Percentiles rank a stretch among this genome's conserved stretches.
Evolutionary conservation across 2,797 vertebrate genomes (phyloP).

Genomic region (Sebastes baramenuke): DNA sequence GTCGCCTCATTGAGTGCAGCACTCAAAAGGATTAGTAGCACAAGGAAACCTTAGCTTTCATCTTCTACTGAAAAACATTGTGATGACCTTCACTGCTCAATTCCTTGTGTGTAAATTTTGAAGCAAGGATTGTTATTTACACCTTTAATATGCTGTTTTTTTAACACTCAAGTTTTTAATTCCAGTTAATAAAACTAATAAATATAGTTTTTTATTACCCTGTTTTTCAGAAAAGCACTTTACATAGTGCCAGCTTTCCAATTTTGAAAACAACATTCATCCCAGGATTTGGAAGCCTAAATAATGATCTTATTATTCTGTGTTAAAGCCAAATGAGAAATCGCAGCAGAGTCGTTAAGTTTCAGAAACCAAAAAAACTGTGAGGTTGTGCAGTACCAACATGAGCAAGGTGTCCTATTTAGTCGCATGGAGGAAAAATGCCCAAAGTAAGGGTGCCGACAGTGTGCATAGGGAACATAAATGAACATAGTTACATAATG

Average conservation of each 20-base stretch:
- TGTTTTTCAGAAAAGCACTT: background rate
- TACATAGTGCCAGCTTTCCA: background rate
- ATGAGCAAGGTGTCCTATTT: constrained; percentile 17
- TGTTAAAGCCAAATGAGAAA: background rate
- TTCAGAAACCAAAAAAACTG: background rate
- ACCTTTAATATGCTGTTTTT: background rate
- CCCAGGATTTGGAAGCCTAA: background rate
- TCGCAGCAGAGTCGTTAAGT: background rate
- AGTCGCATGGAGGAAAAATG: background rate
- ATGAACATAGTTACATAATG: constrained; percentile 48
- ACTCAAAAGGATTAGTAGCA: constrained; percentile 33
- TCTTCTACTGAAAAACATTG: constrained; percentile 18
- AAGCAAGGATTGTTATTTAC: constrained; percentile 31
- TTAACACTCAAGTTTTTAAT: background rate
- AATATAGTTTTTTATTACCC: background rate
- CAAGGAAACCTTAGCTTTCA: constrained; percentile 26
- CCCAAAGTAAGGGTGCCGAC: background rate
- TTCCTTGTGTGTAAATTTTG: constrained; percentile 12
- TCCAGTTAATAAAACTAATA: background rate
- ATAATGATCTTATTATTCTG: background rate
- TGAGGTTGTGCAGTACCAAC: constrained; percentile 1
- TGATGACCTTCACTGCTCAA: constrained; percentile 1
- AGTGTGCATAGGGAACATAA: constrained; percentile 36
- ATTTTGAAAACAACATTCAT: background rate
- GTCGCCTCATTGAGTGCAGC: constrained; percentile 10